Base-by-base conservation (phyloP, 1,140 invertebrate genomes). In the Ephestia elutella region DNA sequence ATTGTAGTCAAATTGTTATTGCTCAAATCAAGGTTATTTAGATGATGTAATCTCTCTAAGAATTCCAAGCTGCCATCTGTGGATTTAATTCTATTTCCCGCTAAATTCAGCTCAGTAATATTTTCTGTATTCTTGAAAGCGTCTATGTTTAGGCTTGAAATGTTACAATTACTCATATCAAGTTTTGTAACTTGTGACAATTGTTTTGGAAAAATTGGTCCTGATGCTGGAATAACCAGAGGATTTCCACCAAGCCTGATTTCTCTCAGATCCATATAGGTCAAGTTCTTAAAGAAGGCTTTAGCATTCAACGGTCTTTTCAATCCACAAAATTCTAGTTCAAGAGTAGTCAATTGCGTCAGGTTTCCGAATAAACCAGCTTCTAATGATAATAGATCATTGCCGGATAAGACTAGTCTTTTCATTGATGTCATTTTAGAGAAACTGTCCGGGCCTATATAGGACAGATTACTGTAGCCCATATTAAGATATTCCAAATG, bases 231-330 rank as follows among this genome's bases (percentile, higher is more conserved):
- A 2, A 94, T 90, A 0, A 90, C 80, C 7, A 94, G 70, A 0
- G 93, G 92, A 81, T 94, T 94, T n/a, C 92, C 91, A 49, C 92
- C 92, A 9, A 94, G 78, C 61, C 91, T 91, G n/a, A 94, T 86
- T 78, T 94, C 93, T 65, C 92, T 90, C 48, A 94, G 90, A 64
- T 93, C 90, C 15, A 91, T 92, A 55, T 92, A 92, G 0, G 89
- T 90, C 1, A 91, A 88, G 72, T 92, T 92, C 60, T 92, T 92
- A 38, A 93, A 93, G 71, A 94, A 94, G 3, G 93, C 91, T 13
- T 91, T 91, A 0, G 92, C 90, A 67, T 93, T 92, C 2, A 93
- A 67, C 0, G 93, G 90, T 38, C 89, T 82, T 21, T 90, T 90
- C 1, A 94, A 78, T 15, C 92, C 93, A 64, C 93, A 94, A 49